Evolutionary conservation across 2,888 invertebrate genomes (phyloP).

Genomic region (Cantharis flavilabris): DNA sequence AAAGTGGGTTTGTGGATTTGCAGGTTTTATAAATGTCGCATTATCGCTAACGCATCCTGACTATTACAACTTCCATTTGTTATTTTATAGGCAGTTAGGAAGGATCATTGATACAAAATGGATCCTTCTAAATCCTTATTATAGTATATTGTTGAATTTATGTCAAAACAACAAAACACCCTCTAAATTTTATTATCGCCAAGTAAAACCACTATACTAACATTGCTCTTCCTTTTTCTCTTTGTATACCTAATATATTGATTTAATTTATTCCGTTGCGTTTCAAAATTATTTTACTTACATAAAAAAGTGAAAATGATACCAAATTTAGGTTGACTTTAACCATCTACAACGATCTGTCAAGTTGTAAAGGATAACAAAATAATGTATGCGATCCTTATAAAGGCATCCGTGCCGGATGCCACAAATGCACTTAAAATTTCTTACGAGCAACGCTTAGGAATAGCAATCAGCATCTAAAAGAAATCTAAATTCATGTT

Average conservation of each 20-base stretch:
- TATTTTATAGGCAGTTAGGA: background rate
- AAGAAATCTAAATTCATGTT: background rate
- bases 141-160: background rate
- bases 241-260: background rate
- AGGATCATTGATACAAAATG: background rate
- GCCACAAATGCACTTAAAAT: background rate
- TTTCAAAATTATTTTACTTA: background rate
- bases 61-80: background rate
- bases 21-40: background rate
- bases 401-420: conserved; percentile 15
- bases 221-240: background rate
- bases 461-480: background rate
- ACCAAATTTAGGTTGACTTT: background rate
- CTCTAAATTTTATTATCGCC: background rate
- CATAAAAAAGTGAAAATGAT: background rate
- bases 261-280: background rate
- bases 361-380: conserved; percentile 10
- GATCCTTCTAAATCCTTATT: background rate
- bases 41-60: background rate
- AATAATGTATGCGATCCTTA: conserved; percentile 6
- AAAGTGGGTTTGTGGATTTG: background rate
- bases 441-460: background rate
- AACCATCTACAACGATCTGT: background rate
- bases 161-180: background rate
- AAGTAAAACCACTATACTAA: background rate